A percentile compares a stretch with the other conserved stretches of the same genome.
Evolutionary conservation across 2,113 vertebrate genomes (phyloP).

Genomic region (Gnathonemus echidnorhynchus): DNA sequence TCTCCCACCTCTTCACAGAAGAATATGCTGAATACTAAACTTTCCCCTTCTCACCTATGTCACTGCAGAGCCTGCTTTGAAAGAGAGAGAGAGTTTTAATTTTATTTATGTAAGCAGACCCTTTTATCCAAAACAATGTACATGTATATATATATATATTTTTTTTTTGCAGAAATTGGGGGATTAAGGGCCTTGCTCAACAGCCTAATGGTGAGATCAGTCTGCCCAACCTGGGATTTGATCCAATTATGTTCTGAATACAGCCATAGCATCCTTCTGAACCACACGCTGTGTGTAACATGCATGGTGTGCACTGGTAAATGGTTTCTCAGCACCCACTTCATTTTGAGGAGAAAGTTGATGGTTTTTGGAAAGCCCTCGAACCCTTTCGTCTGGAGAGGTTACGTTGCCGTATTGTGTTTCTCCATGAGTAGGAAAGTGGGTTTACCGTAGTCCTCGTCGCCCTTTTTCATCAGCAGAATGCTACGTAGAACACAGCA

Average conservation of each 20-base stretch:
- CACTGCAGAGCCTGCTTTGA: conserved; percentile 44
- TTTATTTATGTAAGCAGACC: background rate
- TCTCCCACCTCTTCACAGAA: background rate
- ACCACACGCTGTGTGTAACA: background rate
- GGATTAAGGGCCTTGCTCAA: background rate
- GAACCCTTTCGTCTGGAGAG: background rate
- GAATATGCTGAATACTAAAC: background rate
- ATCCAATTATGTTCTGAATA: background rate
- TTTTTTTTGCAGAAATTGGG: background rate
- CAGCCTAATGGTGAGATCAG: background rate
- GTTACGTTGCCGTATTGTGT: background rate
- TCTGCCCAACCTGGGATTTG: background rate
- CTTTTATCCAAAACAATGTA: background rate
- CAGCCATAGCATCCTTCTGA: background rate
- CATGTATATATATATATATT: background rate
- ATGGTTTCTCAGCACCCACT: background rate
- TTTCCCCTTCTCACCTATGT: background rate
- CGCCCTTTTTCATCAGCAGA: no score
- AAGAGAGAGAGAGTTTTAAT: conserved; percentile 50
- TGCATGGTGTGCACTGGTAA: background rate
- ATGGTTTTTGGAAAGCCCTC: background rate
- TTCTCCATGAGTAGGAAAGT: background rate
- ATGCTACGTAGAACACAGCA: no score
- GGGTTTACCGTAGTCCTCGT: background rate
- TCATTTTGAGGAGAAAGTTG: background rate